Evolutionary conservation across 2,113 vertebrate genomes (phyloP).

Genomic region (Protomyctophum bolini): DNA sequence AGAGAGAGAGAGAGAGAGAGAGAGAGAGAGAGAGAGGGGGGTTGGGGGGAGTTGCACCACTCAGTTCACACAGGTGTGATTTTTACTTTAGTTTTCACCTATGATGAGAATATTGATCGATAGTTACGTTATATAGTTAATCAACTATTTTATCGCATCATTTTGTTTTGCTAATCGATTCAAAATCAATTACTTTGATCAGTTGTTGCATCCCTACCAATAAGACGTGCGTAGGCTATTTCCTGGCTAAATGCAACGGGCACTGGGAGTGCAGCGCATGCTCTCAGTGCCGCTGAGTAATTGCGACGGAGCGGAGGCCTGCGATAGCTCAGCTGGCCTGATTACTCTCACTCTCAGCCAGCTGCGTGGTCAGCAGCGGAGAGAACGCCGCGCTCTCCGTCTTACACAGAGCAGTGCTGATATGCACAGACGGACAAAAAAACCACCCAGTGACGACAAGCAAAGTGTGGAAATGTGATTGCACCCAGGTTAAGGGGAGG

Average conservation of each 20-base stretch:
- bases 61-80: too few relatives aligned
- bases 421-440: conserved; percentile 52
- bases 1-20: too few relatives aligned
- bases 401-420: conserved; percentile 42
- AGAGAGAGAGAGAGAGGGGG: too few relatives aligned
- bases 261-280: neutral
- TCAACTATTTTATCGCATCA: too few relatives aligned
- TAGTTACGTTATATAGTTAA: too few relatives aligned
- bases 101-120: too few relatives aligned
- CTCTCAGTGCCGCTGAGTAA: conserved; percentile 24
- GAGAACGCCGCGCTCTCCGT: conserved; percentile 21
- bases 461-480: conserved; percentile 39
- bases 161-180: too few relatives aligned
- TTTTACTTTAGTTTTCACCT: too few relatives aligned
- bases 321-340: conserved; percentile 39
- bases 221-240: conserved; percentile 3
- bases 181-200: too few relatives aligned
- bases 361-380: conserved; percentile 59
- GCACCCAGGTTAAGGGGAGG: neutral
- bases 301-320: conserved; percentile 20
- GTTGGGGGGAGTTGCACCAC: too few relatives aligned
- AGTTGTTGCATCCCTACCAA: too few relatives aligned
- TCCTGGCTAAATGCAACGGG: neutral
- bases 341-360: conserved; percentile 54
- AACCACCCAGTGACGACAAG: neutral